phyloP scores from a whole-genome alignment of 2,797 vertebrate genomes.

The Silurus aristotelis region DNA sequence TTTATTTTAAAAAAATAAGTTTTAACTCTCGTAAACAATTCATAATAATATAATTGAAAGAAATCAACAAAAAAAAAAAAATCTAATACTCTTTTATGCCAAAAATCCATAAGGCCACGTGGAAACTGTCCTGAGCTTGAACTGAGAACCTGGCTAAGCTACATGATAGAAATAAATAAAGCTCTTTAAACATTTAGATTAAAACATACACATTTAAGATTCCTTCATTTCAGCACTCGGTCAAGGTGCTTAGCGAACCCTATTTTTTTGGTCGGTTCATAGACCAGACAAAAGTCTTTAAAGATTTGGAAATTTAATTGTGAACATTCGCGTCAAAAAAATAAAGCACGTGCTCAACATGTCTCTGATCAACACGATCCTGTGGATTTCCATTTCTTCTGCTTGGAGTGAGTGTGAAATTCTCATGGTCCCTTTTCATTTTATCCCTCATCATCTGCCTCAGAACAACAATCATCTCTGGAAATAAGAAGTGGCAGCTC shows the following conservation, averaged over 20 bases:
- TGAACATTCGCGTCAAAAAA: neutral
- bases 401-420: neutral
- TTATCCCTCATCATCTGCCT: conserved; percentile 65
- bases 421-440: conserved; percentile 49
- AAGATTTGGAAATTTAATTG: neutral
- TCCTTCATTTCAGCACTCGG: neutral
- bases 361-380: conserved; percentile 24
- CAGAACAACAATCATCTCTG: conserved; percentile 63
- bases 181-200: neutral
- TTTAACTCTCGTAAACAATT: neutral
- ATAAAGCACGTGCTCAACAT: neutral
- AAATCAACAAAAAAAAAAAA: neutral
- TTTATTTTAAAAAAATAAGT: conserved; percentile 24
- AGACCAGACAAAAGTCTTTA: neutral
- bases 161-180: conserved; percentile 12
- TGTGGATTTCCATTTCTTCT: conserved; percentile 11
- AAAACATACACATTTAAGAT: neutral
- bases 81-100: conserved; percentile 29
- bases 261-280: neutral
- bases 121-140: conserved; percentile 33
- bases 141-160: conserved; percentile 1
- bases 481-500: conserved; percentile 79
- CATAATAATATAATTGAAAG: conserved; percentile 8
- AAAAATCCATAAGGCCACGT: conserved; percentile 51
- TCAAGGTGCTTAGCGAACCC: neutral